Evolutionary conservation across 2,113 vertebrate genomes (phyloP).

Genomic region (Thamnophis sirtalis): DNA sequence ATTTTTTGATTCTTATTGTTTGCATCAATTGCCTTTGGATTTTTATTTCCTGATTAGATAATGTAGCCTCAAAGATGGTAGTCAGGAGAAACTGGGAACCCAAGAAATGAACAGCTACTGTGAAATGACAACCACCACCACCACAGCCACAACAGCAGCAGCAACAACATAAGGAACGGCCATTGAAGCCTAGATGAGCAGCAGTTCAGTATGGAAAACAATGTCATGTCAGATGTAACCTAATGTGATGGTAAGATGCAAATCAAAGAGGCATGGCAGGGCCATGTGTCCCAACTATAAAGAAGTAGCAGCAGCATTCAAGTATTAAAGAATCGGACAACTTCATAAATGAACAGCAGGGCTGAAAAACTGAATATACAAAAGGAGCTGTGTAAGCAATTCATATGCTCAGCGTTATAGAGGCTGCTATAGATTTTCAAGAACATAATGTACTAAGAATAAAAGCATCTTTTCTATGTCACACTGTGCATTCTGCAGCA

Average conservation of each 20-base stretch:
- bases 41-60: not conserved
- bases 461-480: not conserved
- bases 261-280: not conserved
- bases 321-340: slow-evolving; percentile 11
- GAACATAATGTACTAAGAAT: not conserved
- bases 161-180: not conserved
- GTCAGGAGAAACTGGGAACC: not conserved
- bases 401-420: not conserved
- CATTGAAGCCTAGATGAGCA: not conserved
- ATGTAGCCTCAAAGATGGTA: not conserved
- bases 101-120: slow-evolving; percentile 17
- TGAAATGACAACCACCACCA: not conserved
- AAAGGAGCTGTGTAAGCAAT: slow-evolving; percentile 1
- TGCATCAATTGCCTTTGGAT: not conserved
- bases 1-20: not conserved
- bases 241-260: slow-evolving; percentile 13
- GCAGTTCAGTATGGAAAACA: slow-evolving; percentile 17
- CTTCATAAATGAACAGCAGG: not conserved
- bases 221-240: not conserved
- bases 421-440: not conserved
- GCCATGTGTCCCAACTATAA: not conserved
- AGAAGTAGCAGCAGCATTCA: not conserved
- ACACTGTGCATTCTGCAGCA: not conserved
- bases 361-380: not conserved
- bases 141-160: not conserved